Evolutionary conservation across 2,888 invertebrate species (phyloP).

Genomic region (Xestia ashworthii): DNA sequence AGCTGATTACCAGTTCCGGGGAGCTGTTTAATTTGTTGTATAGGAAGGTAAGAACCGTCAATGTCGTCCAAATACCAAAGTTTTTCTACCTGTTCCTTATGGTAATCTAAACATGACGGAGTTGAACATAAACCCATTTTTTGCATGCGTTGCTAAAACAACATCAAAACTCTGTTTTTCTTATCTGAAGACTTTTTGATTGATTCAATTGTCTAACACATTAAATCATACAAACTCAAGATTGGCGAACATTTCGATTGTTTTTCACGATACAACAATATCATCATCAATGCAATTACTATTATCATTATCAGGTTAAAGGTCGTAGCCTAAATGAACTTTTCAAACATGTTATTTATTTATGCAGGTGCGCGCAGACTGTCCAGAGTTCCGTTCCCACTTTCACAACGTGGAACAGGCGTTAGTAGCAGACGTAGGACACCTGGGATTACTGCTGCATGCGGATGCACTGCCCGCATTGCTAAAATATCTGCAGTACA

Average conservation of each 20-base stretch:
- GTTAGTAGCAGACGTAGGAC: slow-evolving; percentile 92
- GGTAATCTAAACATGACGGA: neutral
- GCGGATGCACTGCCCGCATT: slow-evolving; percentile 93
- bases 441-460: slow-evolving; percentile 92
- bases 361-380: slow-evolving; percentile 93
- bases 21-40: slow-evolving; percentile 94
- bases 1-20: slow-evolving; percentile 92
- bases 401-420: slow-evolving; percentile 96
- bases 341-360: neutral
- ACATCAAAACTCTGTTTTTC: neutral
- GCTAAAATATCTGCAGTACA: slow-evolving; percentile 92
- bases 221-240: neutral
- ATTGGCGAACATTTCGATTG: neutral
- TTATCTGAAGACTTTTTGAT: neutral
- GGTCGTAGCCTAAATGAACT: neutral
- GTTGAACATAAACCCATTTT: neutral
- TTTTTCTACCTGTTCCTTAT: too few species aligned
- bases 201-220: neutral
- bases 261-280: neutral
- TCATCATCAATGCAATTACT: neutral
- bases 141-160: neutral
- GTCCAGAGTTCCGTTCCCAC: slow-evolving; percentile 95
- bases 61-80: neutral
- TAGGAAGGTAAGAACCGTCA: slow-evolving; percentile 91
- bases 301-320: neutral